These are phyloP conservation scores for Chrysina gloriosa DNA, from an alignment of 2,888 invertebrate species.

Conservation along the genomic window DNA sequence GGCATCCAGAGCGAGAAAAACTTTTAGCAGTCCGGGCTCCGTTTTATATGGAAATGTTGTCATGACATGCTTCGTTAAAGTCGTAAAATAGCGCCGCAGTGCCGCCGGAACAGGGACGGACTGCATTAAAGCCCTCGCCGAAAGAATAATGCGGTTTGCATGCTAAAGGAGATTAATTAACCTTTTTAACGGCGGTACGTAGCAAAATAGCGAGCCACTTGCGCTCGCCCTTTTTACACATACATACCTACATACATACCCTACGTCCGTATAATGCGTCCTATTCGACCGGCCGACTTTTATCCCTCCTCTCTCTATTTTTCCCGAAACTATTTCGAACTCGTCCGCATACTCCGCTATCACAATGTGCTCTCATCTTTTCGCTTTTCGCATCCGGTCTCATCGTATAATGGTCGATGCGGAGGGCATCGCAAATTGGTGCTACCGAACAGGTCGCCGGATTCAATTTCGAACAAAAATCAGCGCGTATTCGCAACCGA, in stretches of 20 bases:
- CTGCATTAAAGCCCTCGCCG: constrained; percentile 59
- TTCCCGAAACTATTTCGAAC: no score
- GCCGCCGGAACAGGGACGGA: constrained; percentile 58
- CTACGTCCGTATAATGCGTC: no score
- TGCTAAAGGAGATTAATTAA: constrained; percentile 63
- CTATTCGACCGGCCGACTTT: no score
- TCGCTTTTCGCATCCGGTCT: no score
- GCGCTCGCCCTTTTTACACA: constrained; percentile 38
- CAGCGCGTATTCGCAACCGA: no score
- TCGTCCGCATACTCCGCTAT: no score
- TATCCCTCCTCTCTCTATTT: no score
- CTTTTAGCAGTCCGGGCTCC: constrained; percentile 52
- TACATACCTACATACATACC: neutral
- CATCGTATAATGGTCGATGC: no score
- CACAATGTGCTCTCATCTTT: no score
- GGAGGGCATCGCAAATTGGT: no score
- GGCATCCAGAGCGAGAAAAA: constrained; percentile 58
- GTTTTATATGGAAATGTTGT: constrained; percentile 58
- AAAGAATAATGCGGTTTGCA: constrained; percentile 63
- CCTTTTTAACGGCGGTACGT: constrained; percentile 58
- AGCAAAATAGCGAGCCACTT: constrained; percentile 55
- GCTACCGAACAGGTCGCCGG: no score
- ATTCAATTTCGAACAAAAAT: no score
- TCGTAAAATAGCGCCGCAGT: constrained; percentile 62
- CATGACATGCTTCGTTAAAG: constrained; percentile 64